These are phyloP conservation scores for Lissonota sp. DNA, from an alignment of 2,888 invertebrate species.

Conservation along the genomic window DNA sequence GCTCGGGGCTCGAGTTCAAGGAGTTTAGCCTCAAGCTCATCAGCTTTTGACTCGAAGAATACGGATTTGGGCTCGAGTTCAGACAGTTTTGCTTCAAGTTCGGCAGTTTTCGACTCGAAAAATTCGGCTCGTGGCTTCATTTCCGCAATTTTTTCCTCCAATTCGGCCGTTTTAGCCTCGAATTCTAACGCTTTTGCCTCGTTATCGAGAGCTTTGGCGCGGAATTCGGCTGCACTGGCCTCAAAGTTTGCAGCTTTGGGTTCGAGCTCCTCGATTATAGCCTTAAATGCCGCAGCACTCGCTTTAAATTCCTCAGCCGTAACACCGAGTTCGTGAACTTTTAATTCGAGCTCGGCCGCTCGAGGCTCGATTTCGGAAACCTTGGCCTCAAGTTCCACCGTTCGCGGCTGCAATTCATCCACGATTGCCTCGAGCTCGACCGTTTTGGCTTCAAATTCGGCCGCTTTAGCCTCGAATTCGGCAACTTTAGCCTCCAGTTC, in stretches of 20 bases:
- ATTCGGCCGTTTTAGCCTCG: slow-evolving; percentile 63
- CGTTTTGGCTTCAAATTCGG: slow-evolving; percentile 5
- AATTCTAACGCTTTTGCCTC: slow-evolving; percentile 81
- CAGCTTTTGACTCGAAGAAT: slow-evolving; percentile 2
- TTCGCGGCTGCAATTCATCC: slow-evolving; percentile 40
- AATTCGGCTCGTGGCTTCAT: not conserved
- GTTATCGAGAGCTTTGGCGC: no score
- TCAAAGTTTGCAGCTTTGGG: slow-evolving; percentile 2
- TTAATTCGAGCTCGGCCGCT: slow-evolving; percentile 69
- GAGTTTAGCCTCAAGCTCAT: not conserved
- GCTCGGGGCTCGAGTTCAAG: not conserved
- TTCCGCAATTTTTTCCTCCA: slow-evolving; percentile 70
- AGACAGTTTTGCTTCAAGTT: slow-evolving; percentile 13
- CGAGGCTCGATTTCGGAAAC: slow-evolving; percentile 1
- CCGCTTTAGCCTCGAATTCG: slow-evolving; percentile 64
- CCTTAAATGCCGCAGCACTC: slow-evolving; percentile 65
- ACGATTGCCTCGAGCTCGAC: slow-evolving; percentile 7
- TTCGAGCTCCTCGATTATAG: slow-evolving; percentile 13
- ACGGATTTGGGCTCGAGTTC: slow-evolving; percentile 6
- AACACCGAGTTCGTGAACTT: slow-evolving; percentile 57
- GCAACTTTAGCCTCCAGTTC: slow-evolving; percentile 86
- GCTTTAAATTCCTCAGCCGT: slow-evolving; percentile 71
- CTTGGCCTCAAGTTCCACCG: slow-evolving; percentile 61
- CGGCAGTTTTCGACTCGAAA: not conserved
- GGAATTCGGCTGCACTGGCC: not conserved